Conservation (phyloP, 1,140 invertebrate genomes). For the Sesamia nonagrioides region DNA sequence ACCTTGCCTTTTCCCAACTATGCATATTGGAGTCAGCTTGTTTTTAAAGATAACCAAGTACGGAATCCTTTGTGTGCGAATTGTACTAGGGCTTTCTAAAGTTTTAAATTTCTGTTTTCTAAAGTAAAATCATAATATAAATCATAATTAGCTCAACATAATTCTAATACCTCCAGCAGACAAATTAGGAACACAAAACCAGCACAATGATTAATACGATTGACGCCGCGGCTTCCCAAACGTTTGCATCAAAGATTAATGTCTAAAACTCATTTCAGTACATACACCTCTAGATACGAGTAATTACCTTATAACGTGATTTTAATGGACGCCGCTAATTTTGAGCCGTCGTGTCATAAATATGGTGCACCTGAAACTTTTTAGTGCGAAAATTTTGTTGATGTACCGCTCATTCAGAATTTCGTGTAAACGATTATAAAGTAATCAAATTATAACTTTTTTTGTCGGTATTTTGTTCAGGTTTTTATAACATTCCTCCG, state of each 20-base stretch:
- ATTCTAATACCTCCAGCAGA: not conserved
- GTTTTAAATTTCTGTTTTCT: too few species aligned
- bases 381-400: not conserved
- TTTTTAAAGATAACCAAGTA: too few species aligned
- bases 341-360: slow-evolving; percentile 16
- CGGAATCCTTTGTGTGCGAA: too few species aligned
- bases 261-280: not conserved
- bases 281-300: slow-evolving; percentile 19
- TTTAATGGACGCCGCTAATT: slow-evolving; percentile 41
- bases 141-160: not conserved
- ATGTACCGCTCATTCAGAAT: slow-evolving; percentile 4
- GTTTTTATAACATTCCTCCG: slow-evolving; percentile 7
- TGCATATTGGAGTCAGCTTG: too few species aligned
- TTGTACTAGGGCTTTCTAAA: too few species aligned
- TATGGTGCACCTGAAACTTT: slow-evolving; percentile 12
- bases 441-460: slow-evolving; percentile 37
- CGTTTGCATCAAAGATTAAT: slow-evolving; percentile 49
- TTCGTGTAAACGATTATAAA: slow-evolving; percentile 35
- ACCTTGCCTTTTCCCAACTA: too few species aligned
- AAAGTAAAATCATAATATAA: too few species aligned
- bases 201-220: slow-evolving; percentile 2
- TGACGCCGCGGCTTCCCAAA: slow-evolving; percentile 18
- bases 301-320: slow-evolving; percentile 50
- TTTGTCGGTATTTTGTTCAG: not conserved
- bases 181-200: slow-evolving; percentile 8